Evolutionary conservation across 2,888 invertebrate species (phyloP), one percentile per base, ranked within the genome.

Genomic region (Rhamphomyia laevipes): DNA sequence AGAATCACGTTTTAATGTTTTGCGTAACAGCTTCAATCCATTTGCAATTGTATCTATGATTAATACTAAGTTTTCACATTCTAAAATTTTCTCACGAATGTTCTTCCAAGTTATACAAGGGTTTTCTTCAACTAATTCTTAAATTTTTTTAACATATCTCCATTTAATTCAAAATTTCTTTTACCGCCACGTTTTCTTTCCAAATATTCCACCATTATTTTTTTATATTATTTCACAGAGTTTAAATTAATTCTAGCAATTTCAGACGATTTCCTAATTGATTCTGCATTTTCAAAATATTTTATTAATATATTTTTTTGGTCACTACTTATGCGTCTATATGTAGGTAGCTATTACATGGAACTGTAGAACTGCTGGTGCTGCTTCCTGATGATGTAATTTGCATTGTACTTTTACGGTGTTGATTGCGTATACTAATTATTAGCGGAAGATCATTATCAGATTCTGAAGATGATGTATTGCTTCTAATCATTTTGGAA

Each of bases 181-280:
- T 27, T 11, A 9, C 45, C 44, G 27, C 43, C 44, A 44, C 44
- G 44, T 38, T 44, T 44, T 48, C 45, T 48, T n/a, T 15, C 33
- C 33, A 43, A 21, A 21, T 4, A 6, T 21, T 21, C 21, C 21
- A n/a, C 21, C 21, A 21, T 21, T 21, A 21, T 21, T 21, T 21
- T 21, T 21, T 21, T 21, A 6, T 21, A 21, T 21, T 21, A 21
- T 21, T 21, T 41, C 21, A 18, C 42, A 30, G 42, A 4, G 16
- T 42, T 48, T 48, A 43, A 37, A 15, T 47, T 43, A 37, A 47
- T 47, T 23, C 43, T 31, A 47, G 47, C 43, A 23, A 47, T 47
- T 42, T 47, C 35, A 11, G 43, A 42, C 1, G 47, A 42, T 15
- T 47, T 43, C 33, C 16, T 37, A 31, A 47, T 47, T 35, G 27